Conservation (phyloP, 2,888 invertebrate genomes). For the Eilema depressum region DNA sequence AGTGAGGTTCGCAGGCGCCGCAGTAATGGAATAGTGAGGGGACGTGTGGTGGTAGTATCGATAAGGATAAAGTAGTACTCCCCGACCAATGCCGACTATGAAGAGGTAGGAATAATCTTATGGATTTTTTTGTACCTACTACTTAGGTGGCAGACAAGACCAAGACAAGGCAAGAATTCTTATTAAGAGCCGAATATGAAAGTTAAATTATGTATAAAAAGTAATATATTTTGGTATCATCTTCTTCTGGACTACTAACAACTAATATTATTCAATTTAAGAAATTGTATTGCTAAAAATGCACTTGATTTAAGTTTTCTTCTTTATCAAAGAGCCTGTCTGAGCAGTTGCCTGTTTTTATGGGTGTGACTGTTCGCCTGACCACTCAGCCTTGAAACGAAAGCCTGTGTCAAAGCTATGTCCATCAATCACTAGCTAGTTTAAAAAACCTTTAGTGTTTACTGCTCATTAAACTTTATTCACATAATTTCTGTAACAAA, state of each 20-base stretch:
- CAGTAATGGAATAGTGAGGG: conserved; percentile 74
- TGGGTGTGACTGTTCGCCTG: neutral
- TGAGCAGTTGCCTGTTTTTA: neutral
- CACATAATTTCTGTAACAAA: neutral
- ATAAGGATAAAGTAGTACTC: conserved; percentile 21
- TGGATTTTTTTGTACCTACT: too few relatives aligned
- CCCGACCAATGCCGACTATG: too few relatives aligned
- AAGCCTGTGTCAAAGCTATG: too few relatives aligned
- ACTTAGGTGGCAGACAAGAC: too few relatives aligned
- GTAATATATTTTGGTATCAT: too few relatives aligned
- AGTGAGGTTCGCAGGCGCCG: conserved; percentile 79
- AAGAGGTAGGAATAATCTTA: neutral
- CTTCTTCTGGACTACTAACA: too few relatives aligned
- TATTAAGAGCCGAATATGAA: neutral
- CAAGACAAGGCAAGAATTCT: too few relatives aligned
- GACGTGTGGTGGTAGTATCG: conserved; percentile 26
- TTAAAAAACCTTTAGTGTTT: neutral
- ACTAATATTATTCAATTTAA: too few relatives aligned
- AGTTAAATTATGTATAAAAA: neutral
- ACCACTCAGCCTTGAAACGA: neutral
- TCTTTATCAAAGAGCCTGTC: neutral
- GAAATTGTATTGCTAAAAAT: neutral
- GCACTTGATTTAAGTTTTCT: neutral
- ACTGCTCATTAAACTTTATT: neutral
- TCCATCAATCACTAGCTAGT: neutral